These are phyloP conservation scores for Cecropterus lyciades DNA, from an alignment of 1,140 invertebrate genomes.

Conservation along the genomic window DNA sequence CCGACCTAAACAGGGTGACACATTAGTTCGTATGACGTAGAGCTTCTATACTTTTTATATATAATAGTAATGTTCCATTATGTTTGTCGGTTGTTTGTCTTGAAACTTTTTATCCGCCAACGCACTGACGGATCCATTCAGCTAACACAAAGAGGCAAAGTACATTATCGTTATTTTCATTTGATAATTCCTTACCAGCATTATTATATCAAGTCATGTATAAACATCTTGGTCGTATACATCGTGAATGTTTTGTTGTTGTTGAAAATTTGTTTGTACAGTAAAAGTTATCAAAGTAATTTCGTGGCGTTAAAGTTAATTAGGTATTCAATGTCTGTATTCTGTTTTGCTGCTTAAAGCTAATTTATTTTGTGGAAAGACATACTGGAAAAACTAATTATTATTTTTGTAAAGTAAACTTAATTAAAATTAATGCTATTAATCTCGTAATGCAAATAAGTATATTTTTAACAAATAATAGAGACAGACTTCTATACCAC, in stretches of 20 bases:
- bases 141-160: slow-evolving; percentile 8
- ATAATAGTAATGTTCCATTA: background rate
- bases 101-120: slow-evolving; percentile 15
- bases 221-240: background rate
- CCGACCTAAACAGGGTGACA: background rate
- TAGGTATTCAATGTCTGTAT: too few species aligned
- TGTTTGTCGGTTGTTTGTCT: slow-evolving; percentile 6
- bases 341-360: too few species aligned
- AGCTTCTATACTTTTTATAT: background rate
- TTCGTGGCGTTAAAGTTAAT: too few species aligned
- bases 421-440: too few species aligned
- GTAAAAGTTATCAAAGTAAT: background rate
- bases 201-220: background rate
- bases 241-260: too few species aligned
- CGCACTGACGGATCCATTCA: slow-evolving; percentile 10
- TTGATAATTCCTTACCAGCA: background rate
- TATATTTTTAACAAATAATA: too few species aligned
- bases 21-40: background rate
- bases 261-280: background rate
- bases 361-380: too few species aligned
- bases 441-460: too few species aligned
- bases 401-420: too few species aligned
- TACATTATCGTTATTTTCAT: slow-evolving; percentile 4
- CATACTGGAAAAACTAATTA: too few species aligned
- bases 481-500: too few species aligned